phyloP scores from a whole-genome alignment of 2,797 vertebrate species.

The Podarcis siculus region DNA sequence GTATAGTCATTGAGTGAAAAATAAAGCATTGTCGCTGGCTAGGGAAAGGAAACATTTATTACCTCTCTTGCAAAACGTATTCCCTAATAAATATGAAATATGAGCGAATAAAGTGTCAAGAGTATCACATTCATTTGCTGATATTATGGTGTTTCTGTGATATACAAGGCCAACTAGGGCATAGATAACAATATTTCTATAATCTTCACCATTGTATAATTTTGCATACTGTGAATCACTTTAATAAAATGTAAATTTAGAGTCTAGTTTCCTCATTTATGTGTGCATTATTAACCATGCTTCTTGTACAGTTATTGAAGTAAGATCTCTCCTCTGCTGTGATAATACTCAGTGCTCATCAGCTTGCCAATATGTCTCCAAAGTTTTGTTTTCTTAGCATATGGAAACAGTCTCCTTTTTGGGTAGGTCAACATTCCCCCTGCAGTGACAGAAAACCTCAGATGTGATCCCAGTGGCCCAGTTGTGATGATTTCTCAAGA shows the following conservation, averaged over 20 bases:
- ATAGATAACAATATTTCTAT: slow-evolving; percentile 35
- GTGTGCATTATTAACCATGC: slow-evolving; percentile 4
- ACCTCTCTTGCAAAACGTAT: slow-evolving; percentile 57
- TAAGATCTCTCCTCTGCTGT: slow-evolving; percentile 30
- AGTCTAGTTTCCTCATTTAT: slow-evolving; percentile 35
- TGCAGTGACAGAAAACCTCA: background rate
- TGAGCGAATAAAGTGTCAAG: slow-evolving; percentile 50
- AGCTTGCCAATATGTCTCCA: background rate
- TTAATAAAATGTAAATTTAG: slow-evolving; percentile 55
- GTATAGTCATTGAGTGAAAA: slow-evolving; percentile 51
- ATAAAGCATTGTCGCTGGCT: slow-evolving; percentile 40
- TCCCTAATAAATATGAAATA: slow-evolving; percentile 65
- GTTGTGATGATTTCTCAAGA: background rate
- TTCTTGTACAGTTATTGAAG: slow-evolving; percentile 22
- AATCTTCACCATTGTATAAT: slow-evolving; percentile 23
- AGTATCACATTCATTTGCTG: slow-evolving; percentile 54
- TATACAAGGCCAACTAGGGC: slow-evolving; percentile 51
- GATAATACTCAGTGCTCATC: slow-evolving; percentile 29
- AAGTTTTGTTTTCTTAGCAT: background rate
- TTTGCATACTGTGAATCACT: slow-evolving; percentile 44
- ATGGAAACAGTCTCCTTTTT: background rate
- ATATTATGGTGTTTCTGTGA: slow-evolving; percentile 46
- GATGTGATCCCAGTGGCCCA: background rate
- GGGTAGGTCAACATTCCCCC: background rate
- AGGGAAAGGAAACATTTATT: slow-evolving; percentile 65